Evolutionary conservation across 2,113 vertebrate genomes (phyloP).

Genomic region (Psilopsiagon aurifrons): DNA sequence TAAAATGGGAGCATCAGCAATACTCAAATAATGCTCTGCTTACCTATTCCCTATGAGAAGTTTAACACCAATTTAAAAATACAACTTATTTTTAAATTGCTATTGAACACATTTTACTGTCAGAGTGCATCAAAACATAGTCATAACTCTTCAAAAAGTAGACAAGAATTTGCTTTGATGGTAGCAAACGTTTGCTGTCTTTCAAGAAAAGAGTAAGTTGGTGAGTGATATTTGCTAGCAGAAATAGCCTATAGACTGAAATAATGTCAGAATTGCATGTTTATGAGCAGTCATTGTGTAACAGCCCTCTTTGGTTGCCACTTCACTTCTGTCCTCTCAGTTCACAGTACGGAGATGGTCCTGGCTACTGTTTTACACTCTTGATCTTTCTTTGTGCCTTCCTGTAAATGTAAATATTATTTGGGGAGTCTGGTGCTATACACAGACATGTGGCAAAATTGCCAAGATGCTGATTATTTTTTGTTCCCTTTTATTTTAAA

Average conservation of each 20-base stretch:
- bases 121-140: neutral
- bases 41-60: neutral
- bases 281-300: neutral
- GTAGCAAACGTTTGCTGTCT: neutral
- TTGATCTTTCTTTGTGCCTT: neutral
- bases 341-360: neutral
- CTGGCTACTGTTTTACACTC: neutral
- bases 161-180: neutral
- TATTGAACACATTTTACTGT: neutral
- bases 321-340: neutral
- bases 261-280: neutral
- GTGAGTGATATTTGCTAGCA: neutral
- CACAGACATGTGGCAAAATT: neutral
- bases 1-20: neutral
- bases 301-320: neutral
- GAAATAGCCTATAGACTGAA: neutral
- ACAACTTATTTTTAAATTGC: neutral
- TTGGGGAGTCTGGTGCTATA: neutral
- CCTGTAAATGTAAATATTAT: neutral
- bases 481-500: neutral
- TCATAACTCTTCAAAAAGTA: neutral
- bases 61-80: neutral
- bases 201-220: neutral
- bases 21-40: neutral
- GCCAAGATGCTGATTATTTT: neutral